phyloP scores from a whole-genome alignment of 2,113 vertebrate genomes.

The Percopsis transmontana region DNA sequence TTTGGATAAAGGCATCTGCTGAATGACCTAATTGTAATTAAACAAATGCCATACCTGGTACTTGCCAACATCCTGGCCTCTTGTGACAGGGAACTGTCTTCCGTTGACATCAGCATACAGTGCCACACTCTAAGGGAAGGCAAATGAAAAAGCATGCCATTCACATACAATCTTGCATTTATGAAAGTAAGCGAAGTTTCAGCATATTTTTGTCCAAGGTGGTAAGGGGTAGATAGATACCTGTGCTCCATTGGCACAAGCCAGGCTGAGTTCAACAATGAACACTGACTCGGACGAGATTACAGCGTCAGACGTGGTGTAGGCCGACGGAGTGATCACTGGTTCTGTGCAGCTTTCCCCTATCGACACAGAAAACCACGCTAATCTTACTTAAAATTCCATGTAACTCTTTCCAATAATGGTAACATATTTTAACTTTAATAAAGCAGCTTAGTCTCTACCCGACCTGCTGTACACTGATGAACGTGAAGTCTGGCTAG shows the following conservation, averaged over 20 bases:
- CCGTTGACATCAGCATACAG: constrained; percentile 91
- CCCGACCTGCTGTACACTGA: no score
- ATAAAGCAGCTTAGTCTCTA: no score
- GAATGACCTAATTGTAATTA: no score
- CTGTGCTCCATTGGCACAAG: constrained; percentile 90
- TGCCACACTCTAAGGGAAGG: constrained; percentile 81
- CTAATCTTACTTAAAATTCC: not conserved
- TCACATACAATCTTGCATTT: not conserved
- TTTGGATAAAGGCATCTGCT: no score
- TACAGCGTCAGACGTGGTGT: constrained; percentile 90
- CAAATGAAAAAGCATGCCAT: constrained; percentile 1
- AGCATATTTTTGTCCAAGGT: not conserved
- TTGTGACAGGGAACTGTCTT: constrained; percentile 91
- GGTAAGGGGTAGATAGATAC: constrained; percentile 57
- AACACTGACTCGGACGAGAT: constrained; percentile 91
- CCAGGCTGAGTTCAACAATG: constrained; percentile 89
- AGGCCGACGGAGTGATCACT: constrained; percentile 87
- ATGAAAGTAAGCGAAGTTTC: no score
- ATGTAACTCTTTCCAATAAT: not conserved
- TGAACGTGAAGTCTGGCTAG: not conserved
- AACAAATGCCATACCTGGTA: constrained; percentile 82
- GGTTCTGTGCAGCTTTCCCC: constrained; percentile 89
- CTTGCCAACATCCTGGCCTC: constrained; percentile 90
- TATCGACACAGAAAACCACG: constrained; percentile 45
- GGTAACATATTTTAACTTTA: not conserved